These are phyloP conservation scores for Percopsis omiscomaycus DNA, from an alignment of 2,797 vertebrate species.

Conservation along the genomic window DNA sequence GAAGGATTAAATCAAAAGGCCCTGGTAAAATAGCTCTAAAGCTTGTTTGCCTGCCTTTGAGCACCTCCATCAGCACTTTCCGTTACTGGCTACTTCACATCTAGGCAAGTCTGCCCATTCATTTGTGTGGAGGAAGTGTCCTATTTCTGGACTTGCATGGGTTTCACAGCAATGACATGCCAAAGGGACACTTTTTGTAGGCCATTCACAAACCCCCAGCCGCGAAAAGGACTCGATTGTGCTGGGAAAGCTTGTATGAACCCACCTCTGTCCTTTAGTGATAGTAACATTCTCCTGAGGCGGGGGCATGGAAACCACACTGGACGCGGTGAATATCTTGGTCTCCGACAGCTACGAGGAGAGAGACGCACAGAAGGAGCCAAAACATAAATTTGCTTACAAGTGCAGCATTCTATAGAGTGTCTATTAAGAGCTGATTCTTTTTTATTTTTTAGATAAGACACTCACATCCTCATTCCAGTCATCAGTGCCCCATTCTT, in stretches of 20 bases:
- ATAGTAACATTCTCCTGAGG: slow-evolving; percentile 96
- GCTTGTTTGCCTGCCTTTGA: not conserved
- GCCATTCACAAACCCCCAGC: too few relatives aligned
- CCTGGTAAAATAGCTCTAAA: too few relatives aligned
- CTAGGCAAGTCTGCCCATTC: not conserved
- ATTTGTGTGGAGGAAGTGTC: not conserved
- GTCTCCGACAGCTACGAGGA: slow-evolving; percentile 91
- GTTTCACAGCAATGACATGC: not conserved
- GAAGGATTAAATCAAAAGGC: too few relatives aligned
- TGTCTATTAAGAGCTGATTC: slow-evolving; percentile 1
- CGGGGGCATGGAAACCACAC: slow-evolving; percentile 86
- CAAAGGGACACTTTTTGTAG: not conserved
- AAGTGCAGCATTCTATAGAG: not conserved
- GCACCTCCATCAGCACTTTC: not conserved
- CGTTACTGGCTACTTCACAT: not conserved
- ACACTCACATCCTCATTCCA: slow-evolving; percentile 97
- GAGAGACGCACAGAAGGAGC: slow-evolving; percentile 3
- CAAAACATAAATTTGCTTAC: not conserved
- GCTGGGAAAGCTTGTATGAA: not conserved
- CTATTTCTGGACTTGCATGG: not conserved
- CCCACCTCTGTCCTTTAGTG: slow-evolving; percentile 94
- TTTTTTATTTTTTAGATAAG: not conserved
- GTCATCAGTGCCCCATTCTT: slow-evolving; percentile 99
- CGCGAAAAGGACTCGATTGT: too few relatives aligned
- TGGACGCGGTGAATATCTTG: slow-evolving; percentile 99